These are phyloP conservation scores for Zaprionus kolodkinae DNA, from an alignment of 1,140 invertebrate genomes.

Conservation along the genomic window DNA sequence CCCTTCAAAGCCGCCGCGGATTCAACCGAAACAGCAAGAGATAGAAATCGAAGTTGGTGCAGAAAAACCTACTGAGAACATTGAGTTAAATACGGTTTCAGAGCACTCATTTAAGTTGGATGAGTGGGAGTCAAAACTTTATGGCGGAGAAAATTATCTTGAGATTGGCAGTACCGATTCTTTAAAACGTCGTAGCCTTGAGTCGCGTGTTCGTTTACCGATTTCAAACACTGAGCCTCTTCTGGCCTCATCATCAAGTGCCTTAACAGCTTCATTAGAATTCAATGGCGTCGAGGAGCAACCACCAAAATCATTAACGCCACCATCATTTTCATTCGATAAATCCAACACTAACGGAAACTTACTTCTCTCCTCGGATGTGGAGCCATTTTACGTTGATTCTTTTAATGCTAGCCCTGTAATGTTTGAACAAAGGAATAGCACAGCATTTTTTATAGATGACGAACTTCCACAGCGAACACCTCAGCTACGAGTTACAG, in stretches of 20 bases:
- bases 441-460: slow-evolving; percentile 68
- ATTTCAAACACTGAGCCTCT: slow-evolving; percentile 46
- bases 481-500: slow-evolving; percentile 35
- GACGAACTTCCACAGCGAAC: slow-evolving; percentile 37
- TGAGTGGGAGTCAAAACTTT: slow-evolving; percentile 93
- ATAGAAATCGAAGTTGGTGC: slow-evolving; percentile 14
- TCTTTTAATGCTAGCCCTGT: slow-evolving; percentile 69
- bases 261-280: slow-evolving; percentile 46
- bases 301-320: not conserved
- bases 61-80: slow-evolving; percentile 43
- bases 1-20: slow-evolving; percentile 80
- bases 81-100: not conserved
- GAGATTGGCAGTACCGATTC: slow-evolving; percentile 79
- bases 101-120: slow-evolving; percentile 85
- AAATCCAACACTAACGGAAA: slow-evolving; percentile 7
- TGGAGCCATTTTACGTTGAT: slow-evolving; percentile 66
- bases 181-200: slow-evolving; percentile 80
- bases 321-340: not conserved
- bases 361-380: slow-evolving; percentile 55
- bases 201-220: slow-evolving; percentile 67
- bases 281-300: slow-evolving; percentile 10
- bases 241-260: slow-evolving; percentile 22
- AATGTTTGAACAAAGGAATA: slow-evolving; percentile 71
- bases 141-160: slow-evolving; percentile 86
- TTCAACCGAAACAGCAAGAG: slow-evolving; percentile 39